Evolutionary conservation across 2,797 vertebrate genomes (phyloP).

Genomic region (Gobio occitaniae): DNA sequence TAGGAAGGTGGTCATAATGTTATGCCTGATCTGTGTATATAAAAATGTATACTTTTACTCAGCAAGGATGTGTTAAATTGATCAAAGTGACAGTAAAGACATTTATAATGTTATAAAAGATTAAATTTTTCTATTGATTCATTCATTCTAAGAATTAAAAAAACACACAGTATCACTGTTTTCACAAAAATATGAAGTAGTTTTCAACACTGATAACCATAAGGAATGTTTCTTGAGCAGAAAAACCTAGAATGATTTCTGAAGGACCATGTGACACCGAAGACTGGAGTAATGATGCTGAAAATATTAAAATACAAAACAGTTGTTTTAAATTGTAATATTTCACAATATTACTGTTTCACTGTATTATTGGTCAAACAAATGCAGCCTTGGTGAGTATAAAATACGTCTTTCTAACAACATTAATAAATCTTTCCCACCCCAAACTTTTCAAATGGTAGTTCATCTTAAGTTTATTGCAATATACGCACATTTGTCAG

Average conservation of each 20-base stretch:
- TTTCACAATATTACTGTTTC: background rate
- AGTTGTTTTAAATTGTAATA: background rate
- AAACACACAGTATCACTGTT: background rate
- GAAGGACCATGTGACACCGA: background rate
- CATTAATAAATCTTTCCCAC: no score
- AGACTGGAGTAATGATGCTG: background rate
- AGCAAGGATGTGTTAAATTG: background rate
- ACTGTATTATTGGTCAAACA: no score
- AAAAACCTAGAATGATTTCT: background rate
- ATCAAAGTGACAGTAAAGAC: background rate
- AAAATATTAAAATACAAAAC: background rate
- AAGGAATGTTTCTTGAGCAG: background rate
- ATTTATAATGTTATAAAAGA: background rate
- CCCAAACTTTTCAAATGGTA: no score
- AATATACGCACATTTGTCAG: background rate
- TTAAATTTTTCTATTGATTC: background rate
- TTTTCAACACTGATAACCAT: background rate
- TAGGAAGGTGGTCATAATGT: no score
- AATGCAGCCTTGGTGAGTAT: no score
- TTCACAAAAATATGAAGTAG: background rate
- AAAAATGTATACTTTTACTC: background rate
- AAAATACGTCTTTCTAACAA: no score
- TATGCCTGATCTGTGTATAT: background rate
- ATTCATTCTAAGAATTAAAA: no score
- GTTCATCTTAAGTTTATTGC: no score